Conservation (phyloP, 2,888 invertebrate genomes). For the Onchidella celtica region DNA sequence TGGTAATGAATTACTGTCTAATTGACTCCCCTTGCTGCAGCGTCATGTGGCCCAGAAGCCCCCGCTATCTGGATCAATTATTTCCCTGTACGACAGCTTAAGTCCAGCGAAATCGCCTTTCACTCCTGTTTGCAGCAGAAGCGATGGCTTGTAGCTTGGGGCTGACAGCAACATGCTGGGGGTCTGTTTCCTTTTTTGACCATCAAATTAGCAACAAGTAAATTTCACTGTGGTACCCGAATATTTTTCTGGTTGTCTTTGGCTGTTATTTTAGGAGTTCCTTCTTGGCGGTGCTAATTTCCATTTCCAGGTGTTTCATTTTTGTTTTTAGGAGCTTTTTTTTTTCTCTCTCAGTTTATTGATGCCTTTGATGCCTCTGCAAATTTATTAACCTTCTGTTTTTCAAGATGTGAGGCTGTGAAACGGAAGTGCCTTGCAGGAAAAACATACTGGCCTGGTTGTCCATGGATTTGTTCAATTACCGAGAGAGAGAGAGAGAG, state of each 20-base stretch:
- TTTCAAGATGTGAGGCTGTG: no score
- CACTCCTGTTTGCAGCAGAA: background rate
- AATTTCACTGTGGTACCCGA: background rate
- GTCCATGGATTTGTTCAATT: no score
- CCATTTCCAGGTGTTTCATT: background rate
- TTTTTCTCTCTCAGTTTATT: no score
- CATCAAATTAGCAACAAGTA: background rate
- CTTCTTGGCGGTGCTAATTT: background rate
- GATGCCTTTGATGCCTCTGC: no score
- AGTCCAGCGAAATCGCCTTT: background rate
- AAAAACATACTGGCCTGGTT: no score
- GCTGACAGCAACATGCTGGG: background rate
- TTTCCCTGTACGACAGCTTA: background rate
- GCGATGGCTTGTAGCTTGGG: background rate
- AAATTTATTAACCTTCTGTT: no score
- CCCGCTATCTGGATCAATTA: background rate
- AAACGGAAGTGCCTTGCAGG: no score
- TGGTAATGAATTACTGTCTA: conserved; percentile 19
- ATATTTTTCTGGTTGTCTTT: no score
- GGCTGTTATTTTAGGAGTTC: no score
- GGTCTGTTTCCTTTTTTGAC: background rate
- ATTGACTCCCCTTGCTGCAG: background rate
- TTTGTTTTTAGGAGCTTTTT: no score
- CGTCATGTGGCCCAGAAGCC: background rate
- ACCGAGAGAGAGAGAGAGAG: background rate